phyloP scores from a whole-genome alignment of 2,888 invertebrate species.

The Xylocampa areola region DNA sequence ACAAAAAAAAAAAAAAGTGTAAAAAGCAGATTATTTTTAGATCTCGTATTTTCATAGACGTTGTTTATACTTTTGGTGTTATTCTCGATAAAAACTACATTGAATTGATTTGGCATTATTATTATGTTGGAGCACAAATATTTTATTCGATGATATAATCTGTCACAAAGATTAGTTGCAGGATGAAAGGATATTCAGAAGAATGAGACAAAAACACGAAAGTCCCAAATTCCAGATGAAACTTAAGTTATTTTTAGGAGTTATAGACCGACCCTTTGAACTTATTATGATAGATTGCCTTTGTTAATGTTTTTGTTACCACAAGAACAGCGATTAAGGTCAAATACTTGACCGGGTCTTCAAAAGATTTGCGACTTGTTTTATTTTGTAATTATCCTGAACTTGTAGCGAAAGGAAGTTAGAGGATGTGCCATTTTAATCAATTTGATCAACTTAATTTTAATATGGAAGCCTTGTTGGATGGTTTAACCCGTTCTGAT shows the following conservation, averaged over 20 bases:
- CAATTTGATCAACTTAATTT: constrained; percentile 3
- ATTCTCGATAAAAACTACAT: background rate
- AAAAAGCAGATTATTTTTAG: constrained; percentile 18
- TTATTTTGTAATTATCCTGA: constrained; percentile 34
- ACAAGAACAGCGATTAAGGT: constrained; percentile 53
- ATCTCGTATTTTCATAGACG: background rate
- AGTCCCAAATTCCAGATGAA: constrained; percentile 26
- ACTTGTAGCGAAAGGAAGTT: constrained; percentile 22
- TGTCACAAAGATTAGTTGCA: too few relatives aligned
- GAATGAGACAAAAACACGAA: constrained; percentile 21
- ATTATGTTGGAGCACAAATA: background rate
- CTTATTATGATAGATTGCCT: constrained; percentile 54
- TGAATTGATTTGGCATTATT: background rate
- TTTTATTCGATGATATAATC: too few relatives aligned
- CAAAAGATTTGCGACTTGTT: constrained; percentile 39
- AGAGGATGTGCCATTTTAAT: constrained; percentile 34
- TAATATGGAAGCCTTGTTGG: too few relatives aligned
- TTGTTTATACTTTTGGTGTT: background rate
- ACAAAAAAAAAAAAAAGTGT: too few relatives aligned
- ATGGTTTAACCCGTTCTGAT: too few relatives aligned
- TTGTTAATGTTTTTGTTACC: constrained; percentile 49
- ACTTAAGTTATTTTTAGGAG: constrained; percentile 35
- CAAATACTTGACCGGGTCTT: constrained; percentile 49
- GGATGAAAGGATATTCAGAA: too few relatives aligned
- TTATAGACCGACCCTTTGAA: constrained; percentile 29